Evolutionary conservation across 1,140 invertebrate genomes (phyloP), one percentile per base, ranked within the genome.

Genomic region (Calliopsis andreniformis): DNA sequence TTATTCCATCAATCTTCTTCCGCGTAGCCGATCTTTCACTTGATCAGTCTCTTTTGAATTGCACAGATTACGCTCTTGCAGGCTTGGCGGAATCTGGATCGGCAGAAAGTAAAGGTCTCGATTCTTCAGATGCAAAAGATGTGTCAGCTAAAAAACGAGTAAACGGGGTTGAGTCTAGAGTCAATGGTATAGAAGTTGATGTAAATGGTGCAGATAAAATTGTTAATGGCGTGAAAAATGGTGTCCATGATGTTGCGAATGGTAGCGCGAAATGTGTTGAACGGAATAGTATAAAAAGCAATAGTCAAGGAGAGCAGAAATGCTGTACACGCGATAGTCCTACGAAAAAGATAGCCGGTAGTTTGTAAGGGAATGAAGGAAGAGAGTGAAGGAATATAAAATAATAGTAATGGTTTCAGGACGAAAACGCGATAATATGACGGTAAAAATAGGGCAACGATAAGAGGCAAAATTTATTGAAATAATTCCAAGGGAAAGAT

Each of bases 41-140:
- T 78, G 30, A 78, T 49, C 39, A 53, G 43, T 51, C 20, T 49
- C 20, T 79, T 82, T 76, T 72, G 39, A 62, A 86, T 68, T 78
- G 70, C 80, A 79, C 53, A 78, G 59, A 78, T 82, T 84, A 80
- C 72, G 56, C 70, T 83, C 53, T 85, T 80, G 30, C 84, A 87
- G 87, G 86, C 58, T 63, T 63, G 32, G 42, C 69, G 25, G 83
- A 85, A 20, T 53, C 53, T 76, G 73, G 78, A 45, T 58, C 62
- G n/a, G 6, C 66, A 25, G 78, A 78, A 16, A 76, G 61, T 47
- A 76, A 82, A 76, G 66, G 39, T 55, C n/a, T 72, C 55, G 53
- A 53, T 47, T 23, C 43, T 0, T 56, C 66, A 0, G 75, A 49
- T 28, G 43, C 51, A 20, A 83, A 70, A 66, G 80, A 64, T 12